Evolutionary conservation across 1,140 invertebrate genomes (phyloP).

Genomic region (Drosophila paulistorum): DNA sequence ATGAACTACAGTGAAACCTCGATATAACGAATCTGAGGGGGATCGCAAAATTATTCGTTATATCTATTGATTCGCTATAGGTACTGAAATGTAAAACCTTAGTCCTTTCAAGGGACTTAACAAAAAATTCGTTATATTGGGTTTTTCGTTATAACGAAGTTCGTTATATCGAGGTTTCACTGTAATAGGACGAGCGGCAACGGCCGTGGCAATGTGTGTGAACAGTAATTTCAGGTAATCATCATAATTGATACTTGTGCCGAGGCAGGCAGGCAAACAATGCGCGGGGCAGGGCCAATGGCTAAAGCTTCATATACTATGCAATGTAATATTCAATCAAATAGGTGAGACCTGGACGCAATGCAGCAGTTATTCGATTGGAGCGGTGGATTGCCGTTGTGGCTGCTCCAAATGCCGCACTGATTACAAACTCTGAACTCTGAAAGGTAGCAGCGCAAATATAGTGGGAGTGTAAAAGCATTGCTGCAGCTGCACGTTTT

Average conservation of each 20-base stretch:
- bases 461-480: constrained; percentile 14
- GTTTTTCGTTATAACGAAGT: too few relatives aligned
- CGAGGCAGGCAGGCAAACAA: constrained; percentile 26
- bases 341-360: background rate
- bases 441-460: background rate
- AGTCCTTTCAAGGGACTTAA: too few relatives aligned
- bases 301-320: constrained; percentile 23
- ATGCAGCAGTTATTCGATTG: constrained; percentile 2
- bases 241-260: constrained; percentile 66
- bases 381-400: background rate
- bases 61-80: too few relatives aligned
- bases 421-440: background rate
- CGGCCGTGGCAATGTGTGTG: background rate
- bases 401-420: background rate
- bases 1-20: too few relatives aligned
- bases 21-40: too few relatives aligned
- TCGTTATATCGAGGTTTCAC: too few relatives aligned
- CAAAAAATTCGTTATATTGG: too few relatives aligned
- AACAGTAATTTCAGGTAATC: constrained; percentile 65
- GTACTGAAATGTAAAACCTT: too few relatives aligned
- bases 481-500: constrained; percentile 60
- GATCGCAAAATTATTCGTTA: too few relatives aligned
- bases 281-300: constrained; percentile 15
- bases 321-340: constrained; percentile 12
- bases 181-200: too few relatives aligned